A percentile compares a stretch with the other conserved stretches of the same genome.
phyloP scores from a whole-genome alignment of 2,888 invertebrate genomes.

The Apamea anceps region DNA sequence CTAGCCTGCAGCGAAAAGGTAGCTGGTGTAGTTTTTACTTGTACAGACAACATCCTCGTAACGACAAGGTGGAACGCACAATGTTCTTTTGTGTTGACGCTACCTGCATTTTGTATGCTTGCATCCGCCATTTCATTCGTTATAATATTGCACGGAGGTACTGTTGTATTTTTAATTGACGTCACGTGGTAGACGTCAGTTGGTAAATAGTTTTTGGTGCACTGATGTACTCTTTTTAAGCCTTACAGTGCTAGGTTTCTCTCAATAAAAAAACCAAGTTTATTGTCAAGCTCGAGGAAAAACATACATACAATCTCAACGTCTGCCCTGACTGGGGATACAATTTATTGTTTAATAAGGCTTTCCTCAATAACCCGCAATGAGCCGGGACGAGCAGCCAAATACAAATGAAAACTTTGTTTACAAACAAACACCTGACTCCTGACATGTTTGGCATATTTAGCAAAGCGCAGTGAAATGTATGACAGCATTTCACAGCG shows the following conservation, averaged over 20 bases:
- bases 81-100: constrained; percentile 70
- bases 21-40: constrained; percentile 48
- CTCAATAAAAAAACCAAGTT: not conserved
- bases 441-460: constrained; percentile 17
- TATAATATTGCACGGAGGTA: constrained; percentile 39
- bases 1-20: constrained; percentile 40
- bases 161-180: constrained; percentile 47
- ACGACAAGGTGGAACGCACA: constrained; percentile 65
- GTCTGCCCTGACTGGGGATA: not conserved
- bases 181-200: not conserved
- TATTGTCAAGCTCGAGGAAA: not conserved
- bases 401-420: constrained; percentile 13
- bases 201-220: not conserved
- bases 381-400: not conserved
- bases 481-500: constrained; percentile 19
- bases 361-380: constrained; percentile 2
- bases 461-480: constrained; percentile 14
- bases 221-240: no score
- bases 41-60: constrained; percentile 56
- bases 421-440: constrained; percentile 8
- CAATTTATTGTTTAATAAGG: constrained; percentile 10
- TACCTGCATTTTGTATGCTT: constrained; percentile 68
- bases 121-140: constrained; percentile 68
- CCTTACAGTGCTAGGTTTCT: no score
- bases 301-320: constrained; percentile 1